These are phyloP conservation scores for Sitobion miscanthi DNA, from an alignment of 1,140 invertebrate species.

Conservation along the genomic window DNA sequence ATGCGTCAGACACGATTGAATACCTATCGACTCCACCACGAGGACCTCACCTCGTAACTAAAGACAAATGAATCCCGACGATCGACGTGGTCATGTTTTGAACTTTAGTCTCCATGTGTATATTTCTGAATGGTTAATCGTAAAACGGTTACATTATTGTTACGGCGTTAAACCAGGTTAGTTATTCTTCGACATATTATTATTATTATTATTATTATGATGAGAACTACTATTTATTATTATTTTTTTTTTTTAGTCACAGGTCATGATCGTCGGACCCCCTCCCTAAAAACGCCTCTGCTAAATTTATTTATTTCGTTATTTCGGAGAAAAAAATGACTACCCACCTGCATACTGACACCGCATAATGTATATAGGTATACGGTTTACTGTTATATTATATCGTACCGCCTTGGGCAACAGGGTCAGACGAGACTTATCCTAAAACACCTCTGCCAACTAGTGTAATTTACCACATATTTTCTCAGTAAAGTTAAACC, in stretches of 20 bases:
- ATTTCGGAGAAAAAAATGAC: not conserved
- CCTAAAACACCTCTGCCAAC: not conserved
- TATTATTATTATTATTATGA: not conserved
- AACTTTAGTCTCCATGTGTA: not conserved
- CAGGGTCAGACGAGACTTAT: not conserved
- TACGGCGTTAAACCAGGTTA: not conserved
- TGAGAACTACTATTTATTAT: not conserved
- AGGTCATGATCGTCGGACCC: not conserved
- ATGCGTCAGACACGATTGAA: not conserved
- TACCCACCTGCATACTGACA: not conserved
- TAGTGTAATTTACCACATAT: not conserved
- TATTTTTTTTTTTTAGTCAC: not conserved
- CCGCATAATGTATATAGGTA: not conserved
- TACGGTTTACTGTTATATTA: not conserved
- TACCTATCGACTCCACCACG: not conserved
- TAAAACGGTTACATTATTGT: not conserved
- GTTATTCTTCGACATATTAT: not conserved
- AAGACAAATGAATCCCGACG: too few relatives aligned
- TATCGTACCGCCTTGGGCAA: not conserved
- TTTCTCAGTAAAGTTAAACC: not conserved
- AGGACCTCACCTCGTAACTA: too few relatives aligned
- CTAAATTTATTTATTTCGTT: not conserved
- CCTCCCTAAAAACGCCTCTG: not conserved
- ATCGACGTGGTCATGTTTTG: not conserved
- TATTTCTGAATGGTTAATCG: not conserved